phyloP scores from a whole-genome alignment of 2,888 invertebrate species.

The Epicampocera succincta region DNA sequence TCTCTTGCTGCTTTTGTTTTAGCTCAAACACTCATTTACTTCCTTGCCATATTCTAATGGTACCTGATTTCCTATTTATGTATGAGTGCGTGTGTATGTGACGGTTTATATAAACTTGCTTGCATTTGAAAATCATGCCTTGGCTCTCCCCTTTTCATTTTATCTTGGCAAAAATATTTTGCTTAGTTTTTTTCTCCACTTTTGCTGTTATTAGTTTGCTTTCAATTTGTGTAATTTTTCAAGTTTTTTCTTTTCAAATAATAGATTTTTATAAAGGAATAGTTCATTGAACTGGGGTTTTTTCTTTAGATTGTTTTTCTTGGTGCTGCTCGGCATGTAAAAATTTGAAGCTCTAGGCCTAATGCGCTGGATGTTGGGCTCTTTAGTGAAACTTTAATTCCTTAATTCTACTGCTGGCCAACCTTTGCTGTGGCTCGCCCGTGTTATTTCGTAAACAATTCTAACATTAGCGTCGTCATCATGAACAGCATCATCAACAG shows the following conservation, averaged over 20 bases:
- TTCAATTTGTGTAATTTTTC: conserved; percentile 49
- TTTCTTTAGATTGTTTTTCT: not conserved
- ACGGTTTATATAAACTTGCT: not conserved
- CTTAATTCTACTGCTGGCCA: conserved; percentile 15
- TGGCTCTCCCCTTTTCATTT: conserved; percentile 58
- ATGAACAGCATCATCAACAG: conserved; percentile 8
- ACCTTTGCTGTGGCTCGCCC: conserved; percentile 42
- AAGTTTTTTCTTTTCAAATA: conserved; percentile 18
- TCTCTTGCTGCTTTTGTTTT: conserved; percentile 35
- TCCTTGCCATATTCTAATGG: conserved; percentile 66
- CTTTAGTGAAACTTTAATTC: not conserved
- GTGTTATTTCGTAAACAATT: conserved; percentile 6
- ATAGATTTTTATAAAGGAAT: conserved; percentile 63
- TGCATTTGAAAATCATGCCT: conserved; percentile 57
- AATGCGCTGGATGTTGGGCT: conserved; percentile 34
- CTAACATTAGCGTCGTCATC: conserved; percentile 41
- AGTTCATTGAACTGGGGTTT: conserved; percentile 59
- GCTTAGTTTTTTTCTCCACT: not conserved
- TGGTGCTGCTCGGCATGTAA: not conserved
- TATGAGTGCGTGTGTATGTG: not conserved
- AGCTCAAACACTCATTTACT: conserved; percentile 50
- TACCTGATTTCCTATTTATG: conserved; percentile 53
- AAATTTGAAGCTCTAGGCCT: conserved; percentile 57
- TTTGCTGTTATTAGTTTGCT: conserved; percentile 32
- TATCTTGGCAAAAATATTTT: conserved; percentile 54